Conservation (phyloP, 2,797 vertebrate genomes). For the Pangasius macronema region DNA sequence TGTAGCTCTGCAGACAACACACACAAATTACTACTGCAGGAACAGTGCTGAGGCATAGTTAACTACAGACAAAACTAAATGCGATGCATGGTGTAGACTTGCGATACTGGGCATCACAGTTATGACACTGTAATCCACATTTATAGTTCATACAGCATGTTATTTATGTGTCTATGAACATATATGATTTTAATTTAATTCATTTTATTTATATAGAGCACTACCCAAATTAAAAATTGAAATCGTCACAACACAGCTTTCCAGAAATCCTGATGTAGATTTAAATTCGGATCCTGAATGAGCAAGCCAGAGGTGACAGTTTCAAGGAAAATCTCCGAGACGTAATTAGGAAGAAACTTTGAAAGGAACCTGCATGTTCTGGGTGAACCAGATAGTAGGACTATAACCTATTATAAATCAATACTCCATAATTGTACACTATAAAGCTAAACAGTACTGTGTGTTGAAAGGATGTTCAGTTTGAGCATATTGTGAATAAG, state of each 20-base stretch:
- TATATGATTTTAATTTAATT: not conserved
- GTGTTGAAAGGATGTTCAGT: not conserved
- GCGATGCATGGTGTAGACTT: not conserved
- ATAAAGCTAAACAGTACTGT: not conserved
- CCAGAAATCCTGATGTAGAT: not conserved
- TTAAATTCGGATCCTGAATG: not conserved
- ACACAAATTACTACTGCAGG: not conserved
- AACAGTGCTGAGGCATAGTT: not conserved
- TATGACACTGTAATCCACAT: not conserved
- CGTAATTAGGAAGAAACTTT: not conserved
- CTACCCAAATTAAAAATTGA: not conserved
- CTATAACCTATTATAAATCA: not conserved
- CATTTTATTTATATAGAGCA: not conserved
- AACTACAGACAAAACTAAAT: not conserved
- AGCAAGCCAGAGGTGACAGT: not conserved
- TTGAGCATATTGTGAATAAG: not conserved
- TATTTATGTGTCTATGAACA: not conserved
- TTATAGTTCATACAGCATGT: not conserved
- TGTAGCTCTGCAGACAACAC: slow-evolving; percentile 63
- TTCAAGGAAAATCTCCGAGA: not conserved
- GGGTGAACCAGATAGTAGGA: not conserved
- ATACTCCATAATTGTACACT: not conserved
- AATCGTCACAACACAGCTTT: not conserved
- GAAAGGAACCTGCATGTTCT: not conserved
- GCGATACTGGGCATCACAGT: not conserved